Evolutionary conservation across 2,888 invertebrate genomes (phyloP).

Genomic region (Temnothorax unifasciatus): DNA sequence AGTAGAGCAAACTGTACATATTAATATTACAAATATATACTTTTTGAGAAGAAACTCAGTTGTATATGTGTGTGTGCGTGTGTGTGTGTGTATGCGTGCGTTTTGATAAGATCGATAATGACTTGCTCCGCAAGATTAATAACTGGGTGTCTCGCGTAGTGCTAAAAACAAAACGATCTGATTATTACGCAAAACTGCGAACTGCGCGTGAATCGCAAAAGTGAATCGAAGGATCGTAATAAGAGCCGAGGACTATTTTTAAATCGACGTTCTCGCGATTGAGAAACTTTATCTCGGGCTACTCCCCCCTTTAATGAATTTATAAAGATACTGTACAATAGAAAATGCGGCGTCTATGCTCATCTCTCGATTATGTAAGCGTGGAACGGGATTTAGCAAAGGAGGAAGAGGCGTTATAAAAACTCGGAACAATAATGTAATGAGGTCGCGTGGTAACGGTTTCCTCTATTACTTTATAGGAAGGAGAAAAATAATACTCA

Average conservation of each 20-base stretch:
- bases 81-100: slow-evolving; percentile 29
- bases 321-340: slow-evolving; percentile 33
- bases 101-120: slow-evolving; percentile 24
- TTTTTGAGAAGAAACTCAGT: slow-evolving; percentile 37
- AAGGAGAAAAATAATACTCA: slow-evolving; percentile 68
- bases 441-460: slow-evolving; percentile 37
- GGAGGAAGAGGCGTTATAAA: slow-evolving; percentile 29
- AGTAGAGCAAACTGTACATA: slow-evolving; percentile 43
- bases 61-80: slow-evolving; percentile 16
- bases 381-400: neutral
- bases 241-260: slow-evolving; percentile 7
- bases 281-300: slow-evolving; percentile 42
- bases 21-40: slow-evolving; percentile 44
- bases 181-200: neutral
- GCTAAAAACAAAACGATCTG: neutral
- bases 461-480: slow-evolving; percentile 19
- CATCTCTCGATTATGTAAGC: slow-evolving; percentile 2
- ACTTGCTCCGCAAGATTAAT: neutral
- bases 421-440: slow-evolving; percentile 51
- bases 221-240: slow-evolving; percentile 14
- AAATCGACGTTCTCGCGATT: slow-evolving; percentile 37
- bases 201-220: neutral
- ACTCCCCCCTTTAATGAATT: slow-evolving; percentile 48
- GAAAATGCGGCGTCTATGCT: slow-evolving; percentile 23
- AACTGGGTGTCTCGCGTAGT: neutral